Evolutionary conservation across 2,797 vertebrate genomes (phyloP), one percentile per base, ranked within the genome.

Genomic region (Anolis apletophallus): DNA sequence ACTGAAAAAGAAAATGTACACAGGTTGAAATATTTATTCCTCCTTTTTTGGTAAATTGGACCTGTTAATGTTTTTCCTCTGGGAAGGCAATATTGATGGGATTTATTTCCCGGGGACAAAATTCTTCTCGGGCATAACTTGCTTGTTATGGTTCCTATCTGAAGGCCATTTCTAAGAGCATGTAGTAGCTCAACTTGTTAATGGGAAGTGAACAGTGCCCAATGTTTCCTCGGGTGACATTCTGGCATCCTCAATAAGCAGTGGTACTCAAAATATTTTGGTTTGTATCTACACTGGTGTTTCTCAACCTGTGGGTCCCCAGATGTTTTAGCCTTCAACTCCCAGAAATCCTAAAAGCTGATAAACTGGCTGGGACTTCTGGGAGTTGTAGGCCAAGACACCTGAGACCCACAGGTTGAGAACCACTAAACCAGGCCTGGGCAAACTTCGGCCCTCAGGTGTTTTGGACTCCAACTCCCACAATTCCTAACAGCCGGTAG

Each of bases 241-340:
- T 17, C 34, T 29, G 68, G 72, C 17, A 64, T 26, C n/a, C 32
- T 14, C 57, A 34, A 14, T 9, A 23, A 83, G 16, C 29, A 36
- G 84, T 90, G 75, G 67, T 69, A 81, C 89, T 23, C 17, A 14
- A 69, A 14, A 3, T 2, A 32, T 69, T 46, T 19, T 76, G 50
- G 50, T 54, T 23, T 74, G 21, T 59, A 57, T 57, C 32, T 40
- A 36, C 61, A 80, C 6, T 40, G 40, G 5, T 40, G 40, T 2
- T 40, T 40, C 40, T 40, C 40, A 40, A 5, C 40, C 40, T 40
- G 40, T 40, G 40, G 40, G 40, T 40, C 40, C 40, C 40, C 40
- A 40, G 40, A 40, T 40, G 40, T 40, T 40, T 40, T 40, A 5
- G 40, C 40, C 40, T 40, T 40, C 40, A 40, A 40, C 40, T 40